Base-by-base conservation (phyloP, 2,113 vertebrate species). In the Paramisgurnus dabryanus region DNA sequence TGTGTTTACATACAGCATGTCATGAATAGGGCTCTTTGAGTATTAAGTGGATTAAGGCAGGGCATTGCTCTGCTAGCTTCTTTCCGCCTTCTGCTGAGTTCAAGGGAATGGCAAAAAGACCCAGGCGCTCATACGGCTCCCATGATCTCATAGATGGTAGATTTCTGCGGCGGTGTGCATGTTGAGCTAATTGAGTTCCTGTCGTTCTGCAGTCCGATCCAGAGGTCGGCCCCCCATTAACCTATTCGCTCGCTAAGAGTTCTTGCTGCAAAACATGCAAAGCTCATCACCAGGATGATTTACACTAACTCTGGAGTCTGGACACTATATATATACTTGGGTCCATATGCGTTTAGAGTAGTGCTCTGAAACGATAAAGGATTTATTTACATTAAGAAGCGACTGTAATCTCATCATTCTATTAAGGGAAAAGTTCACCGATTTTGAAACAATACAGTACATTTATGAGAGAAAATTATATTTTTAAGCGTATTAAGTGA, bases 111-210 rank as follows among this genome's bases (percentile, higher is more conserved):
- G 77, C 80, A 78, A 74, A 60, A 72, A 77, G 67, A 78, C 40
- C 41, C 82, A 12, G 79, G 80, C 83, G 84, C 76, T 76, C 80
- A 88, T 67, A 17, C 50, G 60, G 66, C 67, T 79, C 83, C 80
- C 86, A 91, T 93, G 91, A 93, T 86, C 90, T 94, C 91, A 92
- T 91, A 85, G 89, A 91, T 89, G 88, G 87, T 93, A 91, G 92
- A 93, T 93, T 91, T 91, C 69, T 87, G 87, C 87, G 82, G 82
- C 82, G 12, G 81, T 78, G 89, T 84, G 85, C 87, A 86, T 89
- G 82, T 85, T 68, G 87, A 89, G 86, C 86, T 93, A 92, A 93
- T 93, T 90, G 90, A 91, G 91, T 93, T 91, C 87, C 84, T 86
- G 90, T 89, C 89, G 91, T 91, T 92, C 91, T 91, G 89, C 89